Percentiles rank a stretch among this genome's conserved stretches.
These are phyloP conservation scores for Temnothorax ravouxi DNA, from an alignment of 2,888 invertebrate genomes.

Conservation along the genomic window DNA sequence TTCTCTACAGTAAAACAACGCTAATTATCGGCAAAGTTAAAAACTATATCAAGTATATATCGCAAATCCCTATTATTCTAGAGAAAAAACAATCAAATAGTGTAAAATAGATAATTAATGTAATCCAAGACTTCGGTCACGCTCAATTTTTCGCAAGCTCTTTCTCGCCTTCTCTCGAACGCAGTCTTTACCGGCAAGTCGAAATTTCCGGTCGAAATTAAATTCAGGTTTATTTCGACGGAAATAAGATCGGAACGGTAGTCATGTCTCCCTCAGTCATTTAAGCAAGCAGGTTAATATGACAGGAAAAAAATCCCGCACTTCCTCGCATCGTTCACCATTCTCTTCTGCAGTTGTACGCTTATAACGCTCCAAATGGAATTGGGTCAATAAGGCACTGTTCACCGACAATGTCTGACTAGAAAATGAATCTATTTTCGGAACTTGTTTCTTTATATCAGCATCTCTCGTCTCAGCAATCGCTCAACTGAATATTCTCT, in stretches of 20 bases:
- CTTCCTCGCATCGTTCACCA: constrained; percentile 51
- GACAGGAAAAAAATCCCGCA: constrained; percentile 45
- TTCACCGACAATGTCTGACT: constrained; percentile 86
- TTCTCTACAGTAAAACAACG: constrained; percentile 29
- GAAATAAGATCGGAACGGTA: constrained; percentile 52
- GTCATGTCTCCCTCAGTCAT: constrained; percentile 61
- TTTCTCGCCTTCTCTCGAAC: constrained; percentile 45
- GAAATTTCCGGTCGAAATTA: constrained; percentile 14
- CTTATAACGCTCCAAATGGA: constrained; percentile 72
- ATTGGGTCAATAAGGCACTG: constrained; percentile 86
- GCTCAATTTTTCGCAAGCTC: constrained; percentile 42
- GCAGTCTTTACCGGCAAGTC: constrained; percentile 64
- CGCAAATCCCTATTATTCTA: constrained; percentile 35
- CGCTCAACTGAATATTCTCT: constrained; percentile 58
- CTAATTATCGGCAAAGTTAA: constrained; percentile 52
- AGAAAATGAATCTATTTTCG: constrained; percentile 86
- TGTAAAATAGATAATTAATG: constrained; percentile 43
- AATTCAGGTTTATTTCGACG: constrained; percentile 61
- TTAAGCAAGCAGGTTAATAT: constrained; percentile 25
- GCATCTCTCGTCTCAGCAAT: constrained; percentile 66
- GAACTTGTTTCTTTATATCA: constrained; percentile 77
- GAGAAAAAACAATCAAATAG: constrained; percentile 20
- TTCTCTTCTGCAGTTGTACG: constrained; percentile 50
- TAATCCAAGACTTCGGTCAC: constrained; percentile 32
- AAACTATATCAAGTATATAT: constrained; percentile 55